phyloP scores from a whole-genome alignment of 2,113 vertebrate species.

The Amia ocellicauda region DNA sequence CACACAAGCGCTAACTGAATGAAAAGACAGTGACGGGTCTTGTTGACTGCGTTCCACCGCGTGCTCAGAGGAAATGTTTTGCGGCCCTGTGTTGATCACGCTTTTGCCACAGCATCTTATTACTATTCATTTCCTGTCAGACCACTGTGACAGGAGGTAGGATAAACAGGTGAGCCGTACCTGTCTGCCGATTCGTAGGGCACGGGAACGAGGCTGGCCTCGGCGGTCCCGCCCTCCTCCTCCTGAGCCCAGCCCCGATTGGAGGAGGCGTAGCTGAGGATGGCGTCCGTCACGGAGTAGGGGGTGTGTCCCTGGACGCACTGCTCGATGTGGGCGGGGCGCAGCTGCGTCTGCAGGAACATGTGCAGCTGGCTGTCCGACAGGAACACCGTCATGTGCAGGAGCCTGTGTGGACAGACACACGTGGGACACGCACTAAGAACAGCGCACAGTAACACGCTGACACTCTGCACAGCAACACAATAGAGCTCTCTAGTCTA shows the following conservation, averaged over 20 bases:
- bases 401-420: slow-evolving; percentile 59
- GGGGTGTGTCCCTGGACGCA: slow-evolving; percentile 84
- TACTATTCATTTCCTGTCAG: too few species aligned
- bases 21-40: too few species aligned
- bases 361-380: slow-evolving; percentile 96
- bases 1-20: too few species aligned
- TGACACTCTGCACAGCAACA: too few species aligned
- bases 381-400: slow-evolving; percentile 88
- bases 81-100: too few species aligned
- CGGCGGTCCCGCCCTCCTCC: slow-evolving; percentile 51
- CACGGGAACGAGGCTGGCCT: slow-evolving; percentile 43
- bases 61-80: too few species aligned
- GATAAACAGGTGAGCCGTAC: too few species aligned
- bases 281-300: slow-evolving; percentile 78
- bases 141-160: too few species aligned
- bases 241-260: slow-evolving; percentile 80
- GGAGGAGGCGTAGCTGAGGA: slow-evolving; percentile 84
- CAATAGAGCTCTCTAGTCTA: too few species aligned
- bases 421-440: background rate
- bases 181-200: slow-evolving; percentile 69
- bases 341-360: slow-evolving; percentile 94
- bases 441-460: background rate
- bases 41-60: too few species aligned
- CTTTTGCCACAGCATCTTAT: too few species aligned
- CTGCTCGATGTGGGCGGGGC: slow-evolving; percentile 79